Base-by-base conservation (phyloP, 2,113 vertebrate species). In the Protomyctophum bolini region DNA sequence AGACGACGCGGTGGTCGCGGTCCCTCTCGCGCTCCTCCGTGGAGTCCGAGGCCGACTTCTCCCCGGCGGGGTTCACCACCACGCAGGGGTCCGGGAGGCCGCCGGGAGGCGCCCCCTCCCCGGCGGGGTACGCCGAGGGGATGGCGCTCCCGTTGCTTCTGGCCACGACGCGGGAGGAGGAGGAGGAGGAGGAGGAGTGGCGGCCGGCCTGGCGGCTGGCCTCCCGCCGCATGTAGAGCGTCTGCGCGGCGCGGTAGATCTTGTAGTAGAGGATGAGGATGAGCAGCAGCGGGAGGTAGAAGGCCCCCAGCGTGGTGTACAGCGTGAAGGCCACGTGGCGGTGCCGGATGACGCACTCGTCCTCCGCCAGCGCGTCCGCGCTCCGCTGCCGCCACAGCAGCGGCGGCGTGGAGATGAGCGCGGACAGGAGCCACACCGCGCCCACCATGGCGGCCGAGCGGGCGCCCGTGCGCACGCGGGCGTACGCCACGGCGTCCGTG, bases 191-290 rank as follows among this genome's bases (percentile, higher is more conserved):
- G n/a, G 87, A 87, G 14, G 91, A 91, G 69, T 95, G 93, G 70
- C 94, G 96, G 62, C 92, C 87, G 0, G 96, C 94, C 12, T 94
- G 89, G 71, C 94, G 89, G 71, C 96, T 98, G 59, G 94, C 75
- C 2, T 94, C 95, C 76, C 97, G 93, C 67, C 95, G 97, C 89
- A 97, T 95, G 56, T 96, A 96, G 52, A 99, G 94, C 2, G 92
- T 97, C 87, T 98, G 96, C 81, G 97, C 98, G 0, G 98, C 98
- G 60, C 92, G 93, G 86, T 99, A 99, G 87, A 99, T 99, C 91
- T 98, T 99, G 84, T 98, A 99, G 83, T 99, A 99, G 76, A 99
- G 97, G 80, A 99, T 97, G 83, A 99, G 91, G 83, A 99, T 99
- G 83, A 99, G 90, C 69, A 94, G 87, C 28, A 99, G 84, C 0